Base-by-base conservation (phyloP, 2,888 invertebrate species). In the Hemistola chrysoprasaria region DNA sequence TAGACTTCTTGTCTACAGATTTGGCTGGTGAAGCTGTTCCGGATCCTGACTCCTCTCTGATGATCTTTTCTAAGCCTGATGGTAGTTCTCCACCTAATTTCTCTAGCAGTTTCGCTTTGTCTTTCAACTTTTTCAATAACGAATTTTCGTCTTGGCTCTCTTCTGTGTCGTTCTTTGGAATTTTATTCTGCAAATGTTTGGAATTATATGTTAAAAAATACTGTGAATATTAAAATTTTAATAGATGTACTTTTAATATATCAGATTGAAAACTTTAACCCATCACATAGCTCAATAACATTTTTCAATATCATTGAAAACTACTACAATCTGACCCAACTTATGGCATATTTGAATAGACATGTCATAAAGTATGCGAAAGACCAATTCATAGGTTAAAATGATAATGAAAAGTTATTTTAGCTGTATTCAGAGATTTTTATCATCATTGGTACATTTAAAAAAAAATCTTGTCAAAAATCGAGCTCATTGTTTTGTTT, bases 261-360 rank as follows among this genome's bases (percentile, higher is more conserved):
- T 87, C 80, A 91, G 85, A 79, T 91, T 90, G 79, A 85, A 85
- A 81, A 86, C 88, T 86, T 90, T 79, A 70, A 78, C 57, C 74
- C 86, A 81, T 88, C 84, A 81, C 50, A 66, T 35, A 54, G 74
- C 78, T 53, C 41, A 42, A 71, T 75, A 76, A 72, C 65, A 48
- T 40, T 41, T 26, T 56, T 48, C 66, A 71, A 66, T 50, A 33
- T 37, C 38, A 59, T 69, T 72, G 50, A 50, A 52, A 66, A 57
- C 42, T 32, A 37, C 20, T 26, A 26, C 32, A 36, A 26, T 42
- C 48, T 43, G 21, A 43, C 28, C 45, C 43, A 43, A 61, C 61
- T 56, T 50, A 31, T 62, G 40, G 41, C 38, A 62, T 56, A 47
- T 56, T 61, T 47, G 50, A 40, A 29, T 56, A 59, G 70, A 64